phyloP scores from a whole-genome alignment of 2,113 vertebrate species.

The Charadrius vociferus region DNA sequence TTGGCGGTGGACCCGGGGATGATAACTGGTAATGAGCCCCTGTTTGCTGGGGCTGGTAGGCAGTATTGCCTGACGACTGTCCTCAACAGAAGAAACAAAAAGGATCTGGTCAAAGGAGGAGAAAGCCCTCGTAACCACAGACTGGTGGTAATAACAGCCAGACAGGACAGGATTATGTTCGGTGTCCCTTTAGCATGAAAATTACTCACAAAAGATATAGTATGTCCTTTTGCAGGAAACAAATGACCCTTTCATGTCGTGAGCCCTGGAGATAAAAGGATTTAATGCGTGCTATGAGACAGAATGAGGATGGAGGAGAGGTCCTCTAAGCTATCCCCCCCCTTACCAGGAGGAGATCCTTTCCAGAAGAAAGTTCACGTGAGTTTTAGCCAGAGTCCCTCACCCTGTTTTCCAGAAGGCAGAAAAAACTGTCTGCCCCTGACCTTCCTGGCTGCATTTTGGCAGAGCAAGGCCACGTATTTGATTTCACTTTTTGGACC shows the following conservation, averaged over 20 bases:
- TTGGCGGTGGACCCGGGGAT: neutral
- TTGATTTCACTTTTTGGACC: neutral
- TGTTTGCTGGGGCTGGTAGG: slow-evolving; percentile 15
- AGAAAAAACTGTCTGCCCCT: neutral
- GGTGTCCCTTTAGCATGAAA: neutral
- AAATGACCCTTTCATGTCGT: neutral
- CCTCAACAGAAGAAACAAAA: neutral
- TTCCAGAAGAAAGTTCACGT: neutral
- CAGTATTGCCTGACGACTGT: neutral
- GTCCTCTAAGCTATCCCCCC: neutral
- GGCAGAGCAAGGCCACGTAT: neutral
- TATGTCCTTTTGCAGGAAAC: neutral
- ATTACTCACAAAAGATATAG: slow-evolving; percentile 18
- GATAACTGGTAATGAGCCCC: neutral
- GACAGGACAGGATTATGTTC: neutral
- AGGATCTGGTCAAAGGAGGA: neutral
- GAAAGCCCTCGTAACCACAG: neutral
- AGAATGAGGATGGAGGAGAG: neutral
- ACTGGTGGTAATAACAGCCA: neutral
- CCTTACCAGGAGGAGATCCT: neutral
- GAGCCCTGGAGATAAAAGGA: neutral
- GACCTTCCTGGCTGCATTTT: neutral
- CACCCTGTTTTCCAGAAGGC: neutral
- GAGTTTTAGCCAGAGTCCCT: neutral
- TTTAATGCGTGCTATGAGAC: neutral